Evolutionary conservation across 2,797 vertebrate genomes (phyloP).

Genomic region (Hippocampus kuda): DNA sequence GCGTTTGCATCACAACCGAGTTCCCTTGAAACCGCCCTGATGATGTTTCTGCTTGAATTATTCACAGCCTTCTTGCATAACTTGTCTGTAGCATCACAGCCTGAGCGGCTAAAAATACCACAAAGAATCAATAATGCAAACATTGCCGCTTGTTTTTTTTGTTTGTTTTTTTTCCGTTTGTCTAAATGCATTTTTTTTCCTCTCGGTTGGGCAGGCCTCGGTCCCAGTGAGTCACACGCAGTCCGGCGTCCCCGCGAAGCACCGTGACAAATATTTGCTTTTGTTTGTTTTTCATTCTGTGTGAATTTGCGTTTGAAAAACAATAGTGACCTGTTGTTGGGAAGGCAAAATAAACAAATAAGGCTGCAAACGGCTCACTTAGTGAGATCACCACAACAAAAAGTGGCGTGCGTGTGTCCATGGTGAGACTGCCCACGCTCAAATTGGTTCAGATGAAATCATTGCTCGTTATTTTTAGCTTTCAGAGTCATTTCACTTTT

Average conservation of each 20-base stretch:
- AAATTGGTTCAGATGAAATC: no score
- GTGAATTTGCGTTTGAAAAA: background rate
- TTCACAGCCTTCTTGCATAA: slow-evolving; percentile 49
- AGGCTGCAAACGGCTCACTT: background rate
- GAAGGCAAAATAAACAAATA: background rate
- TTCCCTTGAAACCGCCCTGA: slow-evolving; percentile 4
- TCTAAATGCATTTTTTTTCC: slow-evolving; percentile 32
- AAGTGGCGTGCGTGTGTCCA: background rate
- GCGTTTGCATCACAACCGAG: slow-evolving; percentile 13
- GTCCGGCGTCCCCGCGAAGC: background rate
- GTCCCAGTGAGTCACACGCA: background rate
- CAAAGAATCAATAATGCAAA: slow-evolving; percentile 53
- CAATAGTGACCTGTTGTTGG: background rate
- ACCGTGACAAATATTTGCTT: background rate
- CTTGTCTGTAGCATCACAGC: slow-evolving; percentile 17
- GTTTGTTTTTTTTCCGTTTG: background rate
- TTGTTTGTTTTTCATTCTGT: background rate
- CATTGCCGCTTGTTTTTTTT: slow-evolving; percentile 26
- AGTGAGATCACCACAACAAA: background rate
- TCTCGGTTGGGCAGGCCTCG: background rate
- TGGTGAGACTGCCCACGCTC: no score
- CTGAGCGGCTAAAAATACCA: slow-evolving; percentile 50
- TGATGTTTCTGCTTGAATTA: slow-evolving; percentile 32
- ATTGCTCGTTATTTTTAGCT: no score
- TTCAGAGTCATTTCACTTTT: no score